Base-by-base conservation (phyloP, 2,888 invertebrate genomes). In the Ormyrus thymus region DNA sequence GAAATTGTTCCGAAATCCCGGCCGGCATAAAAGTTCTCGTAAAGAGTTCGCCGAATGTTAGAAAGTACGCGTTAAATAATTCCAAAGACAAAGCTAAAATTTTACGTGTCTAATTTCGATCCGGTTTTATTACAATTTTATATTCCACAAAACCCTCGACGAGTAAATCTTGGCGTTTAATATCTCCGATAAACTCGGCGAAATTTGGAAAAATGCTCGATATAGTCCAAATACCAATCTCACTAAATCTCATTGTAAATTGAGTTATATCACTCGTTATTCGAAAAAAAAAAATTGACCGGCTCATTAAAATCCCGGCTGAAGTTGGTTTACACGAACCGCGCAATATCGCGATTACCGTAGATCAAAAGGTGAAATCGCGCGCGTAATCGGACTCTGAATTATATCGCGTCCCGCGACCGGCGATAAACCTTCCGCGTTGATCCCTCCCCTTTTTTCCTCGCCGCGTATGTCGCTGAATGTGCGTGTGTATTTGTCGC, bases 341-440 rank as follows among this genome's bases (percentile, higher is more conserved):
- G 45, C 29, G 29, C 29, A 29, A 4, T 6, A 61, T 61, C 64
- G 53, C 62, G 76, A 76, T 68, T 55, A 78, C 73, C 78, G 73
- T 78, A 72, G 73, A 78, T 78, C 73, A 70, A 77, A 77, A 58
- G 56, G 59, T 29, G 65, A 11, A 74, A 58, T 53, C 15, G 53
- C 8, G 64, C 58, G 71, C 72, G 66, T 78, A 78, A 78, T 78
- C 78, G 73, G 78, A 74, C 73, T 29, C 74, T 70, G 78, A 74
- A 74, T 74, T 70, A 78, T 72, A 58, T 51, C 64, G 66, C 66
- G 64, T n/a, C 29, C n/a, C 68, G 10, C 46, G 66, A 11, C 46
- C 15, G 59, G 65, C 55, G 66, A 74, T 74, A 74, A 78, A 73
- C 73, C 73, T 78, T 64, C 45, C 61, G 43, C 46, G 51, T 64